These are phyloP conservation scores for Urechis unicinctus DNA, from an alignment of 2,888 invertebrate species.

Conservation along the genomic window DNA sequence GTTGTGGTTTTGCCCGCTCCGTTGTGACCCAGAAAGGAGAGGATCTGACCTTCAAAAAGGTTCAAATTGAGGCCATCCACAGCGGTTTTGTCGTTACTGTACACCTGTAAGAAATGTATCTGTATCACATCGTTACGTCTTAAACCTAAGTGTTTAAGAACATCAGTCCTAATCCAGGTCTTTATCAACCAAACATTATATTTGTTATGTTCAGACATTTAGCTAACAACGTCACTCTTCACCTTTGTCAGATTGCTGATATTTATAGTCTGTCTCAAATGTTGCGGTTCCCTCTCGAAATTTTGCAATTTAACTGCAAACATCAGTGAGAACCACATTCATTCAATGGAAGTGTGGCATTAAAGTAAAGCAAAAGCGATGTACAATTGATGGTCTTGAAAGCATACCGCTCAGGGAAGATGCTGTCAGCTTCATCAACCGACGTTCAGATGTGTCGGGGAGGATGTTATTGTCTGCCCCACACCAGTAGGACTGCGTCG, in stretches of 20 bases:
- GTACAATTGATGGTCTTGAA: no score
- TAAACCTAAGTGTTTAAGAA: not conserved
- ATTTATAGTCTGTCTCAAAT: not conserved
- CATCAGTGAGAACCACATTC: no score
- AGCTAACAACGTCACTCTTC: no score
- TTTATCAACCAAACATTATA: no score
- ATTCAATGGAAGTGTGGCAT: no score
- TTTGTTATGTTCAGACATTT: no score
- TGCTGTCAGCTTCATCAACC: no score
- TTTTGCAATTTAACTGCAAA: no score
- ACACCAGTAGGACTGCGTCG: not conserved
- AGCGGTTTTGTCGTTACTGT: constrained; percentile 50
- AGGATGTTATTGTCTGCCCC: not conserved
- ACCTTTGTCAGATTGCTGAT: not conserved
- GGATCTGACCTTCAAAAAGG: constrained; percentile 76
- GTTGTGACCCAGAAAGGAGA: constrained; percentile 79
- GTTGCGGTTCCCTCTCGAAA: not conserved
- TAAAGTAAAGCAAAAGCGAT: no score
- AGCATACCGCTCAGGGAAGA: no score
- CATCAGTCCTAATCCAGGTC: no score
- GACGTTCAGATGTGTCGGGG: no score
- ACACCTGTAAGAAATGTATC: not conserved
- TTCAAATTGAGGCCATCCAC: constrained; percentile 67
- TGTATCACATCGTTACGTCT: not conserved
- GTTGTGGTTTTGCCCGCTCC: constrained; percentile 88